Evolutionary conservation across 2,888 invertebrate species (phyloP).

Genomic region (Cataglyphis livida): DNA sequence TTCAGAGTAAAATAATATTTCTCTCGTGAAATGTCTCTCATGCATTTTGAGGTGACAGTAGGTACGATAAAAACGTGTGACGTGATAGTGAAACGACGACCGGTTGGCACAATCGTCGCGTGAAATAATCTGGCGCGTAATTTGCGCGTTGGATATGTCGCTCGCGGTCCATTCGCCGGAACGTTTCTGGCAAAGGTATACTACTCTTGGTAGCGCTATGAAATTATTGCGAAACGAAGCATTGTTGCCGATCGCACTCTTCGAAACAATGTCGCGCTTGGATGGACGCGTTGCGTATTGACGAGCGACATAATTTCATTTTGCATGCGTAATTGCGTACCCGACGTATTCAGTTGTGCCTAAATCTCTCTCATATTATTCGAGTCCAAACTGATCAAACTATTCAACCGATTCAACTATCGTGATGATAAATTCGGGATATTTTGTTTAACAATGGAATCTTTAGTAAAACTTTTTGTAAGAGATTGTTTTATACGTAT

Average conservation of each 20-base stretch:
- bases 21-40: background rate
- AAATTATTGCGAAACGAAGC: conserved; percentile 55
- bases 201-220: conserved; percentile 43
- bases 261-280: conserved; percentile 61
- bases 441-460: background rate
- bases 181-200: conserved; percentile 33
- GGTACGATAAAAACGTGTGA: conserved; percentile 15
- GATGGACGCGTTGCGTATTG: conserved; percentile 62
- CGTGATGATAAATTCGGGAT: background rate
- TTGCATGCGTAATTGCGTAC: conserved; percentile 31
- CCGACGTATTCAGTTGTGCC: conserved; percentile 28
- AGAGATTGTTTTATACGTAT: background rate
- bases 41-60: conserved; percentile 10
- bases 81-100: background rate
- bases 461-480: conserved; percentile 18
- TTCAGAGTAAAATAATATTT: background rate
- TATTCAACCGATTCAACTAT: background rate
- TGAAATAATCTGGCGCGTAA: conserved; percentile 48
- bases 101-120: conserved; percentile 29
- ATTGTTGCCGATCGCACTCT: conserved; percentile 46
- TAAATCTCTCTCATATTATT: conserved; percentile 45
- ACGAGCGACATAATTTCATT: conserved; percentile 63
- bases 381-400: conserved; percentile 18
- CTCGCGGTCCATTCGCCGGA: conserved; percentile 16
- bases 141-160: conserved; percentile 25